Conservation (phyloP, 2,888 invertebrate genomes). For the Philereme transversata region DNA sequence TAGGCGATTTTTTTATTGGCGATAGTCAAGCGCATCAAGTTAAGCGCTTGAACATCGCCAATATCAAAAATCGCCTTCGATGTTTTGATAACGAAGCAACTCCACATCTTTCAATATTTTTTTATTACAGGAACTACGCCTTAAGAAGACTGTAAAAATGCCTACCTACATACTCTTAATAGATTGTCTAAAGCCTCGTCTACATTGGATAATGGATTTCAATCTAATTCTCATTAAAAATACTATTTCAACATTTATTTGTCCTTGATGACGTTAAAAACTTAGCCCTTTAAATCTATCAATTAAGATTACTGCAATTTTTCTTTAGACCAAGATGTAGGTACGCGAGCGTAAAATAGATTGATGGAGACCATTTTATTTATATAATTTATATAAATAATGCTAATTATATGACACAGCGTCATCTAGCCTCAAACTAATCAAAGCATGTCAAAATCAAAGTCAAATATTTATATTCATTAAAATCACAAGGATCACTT, state of each 20-base stretch:
- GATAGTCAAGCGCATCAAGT: too few species aligned
- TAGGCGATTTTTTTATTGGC: too few species aligned
- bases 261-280: background rate
- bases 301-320: background rate
- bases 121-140: conserved; percentile 63
- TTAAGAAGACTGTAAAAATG: conserved; percentile 40
- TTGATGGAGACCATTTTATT: background rate
- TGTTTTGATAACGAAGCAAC: conserved; percentile 33
- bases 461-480: too few species aligned
- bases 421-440: too few species aligned
- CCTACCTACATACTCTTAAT: conserved; percentile 41
- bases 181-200: conserved; percentile 41
- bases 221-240: conserved; percentile 12
- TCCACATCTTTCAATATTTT: conserved; percentile 55
- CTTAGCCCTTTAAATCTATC: too few species aligned
- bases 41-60: too few species aligned
- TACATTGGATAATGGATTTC: conserved; percentile 29
- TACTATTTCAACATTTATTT: conserved; percentile 5
- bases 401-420: too few species aligned
- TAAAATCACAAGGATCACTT: too few species aligned
- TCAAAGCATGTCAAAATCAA: too few species aligned
- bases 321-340: too few species aligned
- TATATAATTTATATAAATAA: background rate
- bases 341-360: background rate
- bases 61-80: too few species aligned